These are phyloP conservation scores for Acheta domesticus DNA, from an alignment of 2,888 invertebrate genomes.

Conservation along the genomic window DNA sequence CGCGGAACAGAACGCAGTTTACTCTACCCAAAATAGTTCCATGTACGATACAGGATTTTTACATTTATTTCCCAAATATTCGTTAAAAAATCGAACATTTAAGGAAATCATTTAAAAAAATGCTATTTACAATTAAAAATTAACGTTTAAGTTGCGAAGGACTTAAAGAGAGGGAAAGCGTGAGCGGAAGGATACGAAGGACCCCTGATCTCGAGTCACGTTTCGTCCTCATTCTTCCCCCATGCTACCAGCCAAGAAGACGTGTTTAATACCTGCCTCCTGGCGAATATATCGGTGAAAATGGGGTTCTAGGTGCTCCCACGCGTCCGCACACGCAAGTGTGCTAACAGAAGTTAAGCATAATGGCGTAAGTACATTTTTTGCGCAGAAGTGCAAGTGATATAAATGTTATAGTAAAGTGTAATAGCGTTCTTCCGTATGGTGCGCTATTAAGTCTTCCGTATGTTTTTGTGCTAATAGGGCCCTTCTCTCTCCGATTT, in stretches of 20 bases:
- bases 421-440: not conserved
- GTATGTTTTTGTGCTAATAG: not conserved
- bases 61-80: not conserved
- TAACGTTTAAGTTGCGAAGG: too few relatives aligned
- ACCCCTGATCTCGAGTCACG: not conserved
- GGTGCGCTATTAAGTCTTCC: not conserved
- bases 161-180: too few relatives aligned
- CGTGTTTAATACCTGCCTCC: conserved; percentile 48
- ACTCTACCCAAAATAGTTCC: not conserved
- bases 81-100: too few relatives aligned
- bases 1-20: not conserved
- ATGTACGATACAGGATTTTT: not conserved
- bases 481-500: not conserved
- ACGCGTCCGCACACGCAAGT: conserved; percentile 66
- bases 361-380: conserved; percentile 63
- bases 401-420: not conserved
- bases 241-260: conserved; percentile 45
- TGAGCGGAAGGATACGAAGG: not conserved
- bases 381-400: conserved; percentile 31
- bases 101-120: too few relatives aligned
- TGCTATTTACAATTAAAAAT: too few relatives aligned
- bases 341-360: conserved; percentile 61
- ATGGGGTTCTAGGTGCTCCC: conserved; percentile 71
- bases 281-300: conserved; percentile 58
- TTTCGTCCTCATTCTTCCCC: conserved; percentile 44